Percentiles rank a stretch among this genome's conserved stretches.
Evolutionary conservation across 1,140 invertebrate species (phyloP).

Genomic region (Drosophila micromelanica): DNA sequence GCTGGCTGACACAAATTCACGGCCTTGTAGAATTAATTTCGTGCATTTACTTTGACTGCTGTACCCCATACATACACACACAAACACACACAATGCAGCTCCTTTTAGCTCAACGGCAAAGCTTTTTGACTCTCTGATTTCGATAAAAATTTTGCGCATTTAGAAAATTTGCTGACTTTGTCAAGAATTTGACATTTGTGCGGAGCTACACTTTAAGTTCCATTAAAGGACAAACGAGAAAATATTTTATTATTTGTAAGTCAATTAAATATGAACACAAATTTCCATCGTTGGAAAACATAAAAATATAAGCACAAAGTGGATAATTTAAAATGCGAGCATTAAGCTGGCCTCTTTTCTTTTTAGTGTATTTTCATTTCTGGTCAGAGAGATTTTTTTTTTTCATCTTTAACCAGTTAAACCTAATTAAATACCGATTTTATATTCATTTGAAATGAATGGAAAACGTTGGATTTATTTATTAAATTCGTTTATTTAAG

Average conservation of each 20-base stretch:
- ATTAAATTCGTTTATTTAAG: too few species aligned
- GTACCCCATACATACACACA: not conserved
- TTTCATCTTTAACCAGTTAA: not conserved
- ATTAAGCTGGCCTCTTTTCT: not conserved
- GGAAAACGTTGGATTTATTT: too few species aligned
- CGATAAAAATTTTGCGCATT: not conserved
- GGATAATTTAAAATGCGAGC: too few species aligned
- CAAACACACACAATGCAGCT: too few species aligned
- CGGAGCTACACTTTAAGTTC: not conserved
- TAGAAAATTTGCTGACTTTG: not conserved
- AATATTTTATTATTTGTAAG: too few species aligned
- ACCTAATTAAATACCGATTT: not conserved
- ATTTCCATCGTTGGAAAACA: too few species aligned
- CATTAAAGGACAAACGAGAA: not conserved
- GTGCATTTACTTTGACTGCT: not conserved
- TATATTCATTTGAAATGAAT: not conserved
- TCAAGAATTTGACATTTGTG: not conserved
- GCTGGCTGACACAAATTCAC: not conserved
- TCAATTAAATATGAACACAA: too few species aligned
- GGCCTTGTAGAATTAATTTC: not conserved
- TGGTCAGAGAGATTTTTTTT: too few species aligned
- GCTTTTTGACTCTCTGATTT: not conserved
- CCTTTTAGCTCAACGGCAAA: not conserved
- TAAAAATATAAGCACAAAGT: too few species aligned
- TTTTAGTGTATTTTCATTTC: too few species aligned